Conservation (phyloP, 1,140 invertebrate genomes). For the Drosophila neocordata region DNA sequence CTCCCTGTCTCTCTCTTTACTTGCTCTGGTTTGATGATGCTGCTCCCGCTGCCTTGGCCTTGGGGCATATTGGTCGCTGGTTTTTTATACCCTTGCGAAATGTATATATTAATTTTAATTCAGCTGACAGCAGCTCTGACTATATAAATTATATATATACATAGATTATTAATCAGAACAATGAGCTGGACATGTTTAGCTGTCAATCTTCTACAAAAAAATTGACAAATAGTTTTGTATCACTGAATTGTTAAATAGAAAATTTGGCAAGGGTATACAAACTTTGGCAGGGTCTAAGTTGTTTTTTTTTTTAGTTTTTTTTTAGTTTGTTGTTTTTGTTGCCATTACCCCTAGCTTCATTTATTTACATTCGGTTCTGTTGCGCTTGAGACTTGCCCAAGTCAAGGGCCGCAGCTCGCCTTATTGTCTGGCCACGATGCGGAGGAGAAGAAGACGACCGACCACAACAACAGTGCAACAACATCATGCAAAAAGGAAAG, state of each 20-base stretch:
- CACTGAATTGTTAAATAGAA: too few species aligned
- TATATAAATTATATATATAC: too few species aligned
- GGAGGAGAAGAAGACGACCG: background rate
- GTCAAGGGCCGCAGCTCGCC: constrained; percentile 74
- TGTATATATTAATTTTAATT: too few species aligned
- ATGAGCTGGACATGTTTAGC: too few species aligned
- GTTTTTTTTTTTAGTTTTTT: constrained; percentile 35
- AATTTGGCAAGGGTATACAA: too few species aligned
- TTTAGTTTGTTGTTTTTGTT: constrained; percentile 54
- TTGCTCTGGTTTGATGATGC: constrained; percentile 42
- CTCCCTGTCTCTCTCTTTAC: constrained; percentile 29
- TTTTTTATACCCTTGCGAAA: background rate
- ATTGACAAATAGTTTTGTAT: too few species aligned
- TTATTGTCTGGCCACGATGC: constrained; percentile 72
- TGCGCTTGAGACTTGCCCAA: constrained; percentile 38
- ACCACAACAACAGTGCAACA: background rate
- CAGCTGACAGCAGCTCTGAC: too few species aligned
- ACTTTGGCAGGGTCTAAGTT: background rate
- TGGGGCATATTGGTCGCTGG: constrained; percentile 48
- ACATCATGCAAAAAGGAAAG: constrained; percentile 5
- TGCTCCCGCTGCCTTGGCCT: constrained; percentile 58
- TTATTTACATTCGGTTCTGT: constrained; percentile 73
- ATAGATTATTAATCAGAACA: too few species aligned
- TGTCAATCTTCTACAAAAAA: too few species aligned
- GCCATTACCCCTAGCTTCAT: constrained; percentile 61